Base-by-base conservation (phyloP, 2,797 vertebrate species). In the Acipenser ruthenus region DNA sequence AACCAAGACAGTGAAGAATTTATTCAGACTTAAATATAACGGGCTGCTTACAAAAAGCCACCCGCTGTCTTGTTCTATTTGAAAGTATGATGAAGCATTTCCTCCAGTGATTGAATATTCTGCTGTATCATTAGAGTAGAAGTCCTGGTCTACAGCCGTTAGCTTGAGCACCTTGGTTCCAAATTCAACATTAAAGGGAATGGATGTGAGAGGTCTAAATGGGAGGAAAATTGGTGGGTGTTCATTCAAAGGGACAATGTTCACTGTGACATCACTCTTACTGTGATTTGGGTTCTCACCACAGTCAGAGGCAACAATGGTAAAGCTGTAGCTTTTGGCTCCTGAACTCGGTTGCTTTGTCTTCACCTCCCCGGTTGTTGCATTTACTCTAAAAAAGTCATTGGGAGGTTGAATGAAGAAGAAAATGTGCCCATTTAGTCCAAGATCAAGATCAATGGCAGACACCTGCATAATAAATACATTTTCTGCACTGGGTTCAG, bases 341-440 rank as follows among this genome's bases (percentile, higher is more conserved):
- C 74, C 37, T 64, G 71, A 68, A 60, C 90, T 63, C 4, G 72
- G 68, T 64, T 87, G 81, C 67, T 87, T 89, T 1, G 84, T 83
- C 53, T 71, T 81, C 55, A 91, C 79, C 8, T 83, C 77, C 8
- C 90, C 89, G 64, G 81, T 84, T 7, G 83, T 80, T 15, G 75
- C 47, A 1, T 89, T 85, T 12, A 90, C 71, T 78, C 82, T 83
- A 74, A 91, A 89, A 8, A 68, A 37, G 49, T 90, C 86, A 79
- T 72, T 79, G 63, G 73, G 69, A 65, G 83, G 75, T 13, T 88
- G 74, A 70, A 89, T 82, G n/a, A 78, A 52, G 64, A 88, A 91
- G 7, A 89, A 11, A 72, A 91, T 76, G 4, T 86, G 71, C 67
- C 75, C n/a, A 67, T 90, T 90, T 67, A 73, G 64, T 56, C 79